Evolutionary conservation across 2,888 invertebrate species (phyloP), one percentile per base, ranked within the genome.

Genomic region (Philaethria dido): DNA sequence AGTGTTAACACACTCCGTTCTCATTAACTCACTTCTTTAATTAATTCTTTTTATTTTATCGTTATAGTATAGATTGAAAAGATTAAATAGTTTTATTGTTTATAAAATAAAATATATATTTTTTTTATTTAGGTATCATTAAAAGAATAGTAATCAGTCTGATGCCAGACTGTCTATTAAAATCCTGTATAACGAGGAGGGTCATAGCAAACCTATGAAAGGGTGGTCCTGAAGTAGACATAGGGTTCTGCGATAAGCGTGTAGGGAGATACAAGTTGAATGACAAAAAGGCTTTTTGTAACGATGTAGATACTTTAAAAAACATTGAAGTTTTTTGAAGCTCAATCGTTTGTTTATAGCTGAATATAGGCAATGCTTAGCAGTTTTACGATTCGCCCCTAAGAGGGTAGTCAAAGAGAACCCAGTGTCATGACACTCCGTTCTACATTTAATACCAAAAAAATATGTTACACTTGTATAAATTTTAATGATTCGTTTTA

Each of bases 201-300:
- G 25, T 52, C 9, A 16, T 29, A 29, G 29, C n/a, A 52, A 29
- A 29, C n/a, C 50, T 29, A 11, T 52, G 25, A 52, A 52, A 52
- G 25, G 50, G 50, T 29, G 11, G 16, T 22, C 29, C 16, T 29
- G 29, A 52, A 52, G 50, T 52, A 52, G 50, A 52, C 25, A n/a
- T 52, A n/a, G 50, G 25, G 29, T 29, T 29, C 25, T 29, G 16
- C 9, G 25, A 29, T 50, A 16, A 16, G 11, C 9, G 29, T 29
- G 50, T 14, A 50, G 50, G 50, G 29, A 29, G 22, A n/a, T 22
- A 50, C 25, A 29, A n/a, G 29, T 29, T 50, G 16, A 50, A 50
- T 29, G 50, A 50, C 29, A 29, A 25, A 50, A n/a, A 11, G n/a
- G 50, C 25, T 16, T 50, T 50, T 29, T 16, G 50, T 29, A 4